Evolutionary conservation across 2,888 invertebrate species (phyloP).

Genomic region (Xanthostigma xanthostigma): DNA sequence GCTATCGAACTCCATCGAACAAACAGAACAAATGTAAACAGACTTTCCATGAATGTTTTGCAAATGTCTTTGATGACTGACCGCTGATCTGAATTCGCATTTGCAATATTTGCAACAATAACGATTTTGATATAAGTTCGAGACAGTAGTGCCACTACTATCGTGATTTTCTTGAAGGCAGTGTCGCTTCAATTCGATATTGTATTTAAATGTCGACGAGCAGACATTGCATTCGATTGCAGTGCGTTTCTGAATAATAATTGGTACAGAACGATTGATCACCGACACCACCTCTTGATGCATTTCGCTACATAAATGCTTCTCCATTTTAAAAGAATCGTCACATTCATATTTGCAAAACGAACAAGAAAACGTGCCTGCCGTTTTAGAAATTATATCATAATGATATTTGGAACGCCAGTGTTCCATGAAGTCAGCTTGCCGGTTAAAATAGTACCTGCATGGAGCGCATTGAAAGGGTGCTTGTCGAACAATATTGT

Average conservation of each 20-base stretch:
- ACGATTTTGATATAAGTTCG: constrained; percentile 48
- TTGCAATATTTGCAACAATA: constrained; percentile 46
- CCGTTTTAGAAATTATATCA: constrained; percentile 30
- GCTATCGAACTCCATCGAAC: constrained; percentile 45
- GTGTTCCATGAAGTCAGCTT: constrained; percentile 52
- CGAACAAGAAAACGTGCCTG: constrained; percentile 54
- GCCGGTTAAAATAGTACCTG: constrained; percentile 69
- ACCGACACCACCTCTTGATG: constrained; percentile 60
- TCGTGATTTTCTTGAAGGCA: constrained; percentile 30
- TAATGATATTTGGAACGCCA: constrained; percentile 54
- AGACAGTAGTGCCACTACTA: constrained; percentile 32
- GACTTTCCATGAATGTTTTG: constrained; percentile 41
- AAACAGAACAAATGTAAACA: constrained; percentile 52
- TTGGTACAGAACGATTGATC: constrained; percentile 67
- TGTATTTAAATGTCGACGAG: constrained; percentile 51
- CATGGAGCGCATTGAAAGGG: constrained; percentile 79
- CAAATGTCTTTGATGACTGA: constrained; percentile 53
- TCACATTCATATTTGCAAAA: constrained; percentile 57
- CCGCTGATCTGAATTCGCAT: constrained; percentile 40
- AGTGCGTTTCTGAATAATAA: constrained; percentile 53
- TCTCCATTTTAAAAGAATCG: constrained; percentile 46
- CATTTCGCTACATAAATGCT: constrained; percentile 47
- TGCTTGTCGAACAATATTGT: constrained; percentile 60
- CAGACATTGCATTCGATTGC: constrained; percentile 52
- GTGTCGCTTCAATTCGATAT: constrained; percentile 55